Percentiles rank a stretch among this genome's conserved stretches.
Evolutionary conservation across 2,797 vertebrate species (phyloP).

Genomic region (Craterocephalus amniculus): DNA sequence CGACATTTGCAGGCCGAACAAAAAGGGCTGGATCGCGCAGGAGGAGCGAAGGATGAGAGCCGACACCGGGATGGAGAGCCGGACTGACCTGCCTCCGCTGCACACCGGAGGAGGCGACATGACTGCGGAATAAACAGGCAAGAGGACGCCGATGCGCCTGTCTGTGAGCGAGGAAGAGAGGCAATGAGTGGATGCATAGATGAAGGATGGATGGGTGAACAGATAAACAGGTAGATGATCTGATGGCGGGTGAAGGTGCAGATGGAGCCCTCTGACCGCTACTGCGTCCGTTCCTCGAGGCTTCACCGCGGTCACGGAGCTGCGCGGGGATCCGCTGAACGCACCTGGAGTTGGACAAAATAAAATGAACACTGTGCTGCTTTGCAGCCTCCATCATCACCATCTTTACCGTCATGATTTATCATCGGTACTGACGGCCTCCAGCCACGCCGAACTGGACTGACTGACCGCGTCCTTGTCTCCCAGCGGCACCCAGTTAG

Average conservation of each 20-base stretch:
- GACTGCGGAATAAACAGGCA: slow-evolving; percentile 72
- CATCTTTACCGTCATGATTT: slow-evolving; percentile 17
- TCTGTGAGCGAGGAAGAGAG: slow-evolving; percentile 19
- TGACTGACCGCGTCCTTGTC: slow-evolving; percentile 27
- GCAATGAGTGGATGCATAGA: neutral
- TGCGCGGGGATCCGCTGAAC: slow-evolving; percentile 7
- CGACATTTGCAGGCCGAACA: slow-evolving; percentile 45
- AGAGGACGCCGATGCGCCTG: slow-evolving; percentile 44
- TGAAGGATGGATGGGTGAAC: neutral
- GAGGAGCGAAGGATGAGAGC: slow-evolving; percentile 33
- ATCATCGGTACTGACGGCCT: neutral
- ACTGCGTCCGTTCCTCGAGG: slow-evolving; percentile 4
- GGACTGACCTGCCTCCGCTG: slow-evolving; percentile 53
- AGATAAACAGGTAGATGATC: slow-evolving; percentile 19
- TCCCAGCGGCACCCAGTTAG: slow-evolving; percentile 62
- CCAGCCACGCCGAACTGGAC: slow-evolving; percentile 9
- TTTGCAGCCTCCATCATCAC: slow-evolving; percentile 25
- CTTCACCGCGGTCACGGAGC: slow-evolving; percentile 15
- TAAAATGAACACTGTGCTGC: slow-evolving; percentile 11
- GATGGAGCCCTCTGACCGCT: slow-evolving; percentile 11
- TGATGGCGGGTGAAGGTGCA: slow-evolving; percentile 23
- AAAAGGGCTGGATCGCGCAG: slow-evolving; percentile 15
- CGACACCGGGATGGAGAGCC: slow-evolving; percentile 25
- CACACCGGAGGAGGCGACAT: slow-evolving; percentile 60
- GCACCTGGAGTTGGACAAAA: slow-evolving; percentile 19